Conservation (phyloP, 2,113 vertebrate species). For the Notechis scutatus region DNA sequence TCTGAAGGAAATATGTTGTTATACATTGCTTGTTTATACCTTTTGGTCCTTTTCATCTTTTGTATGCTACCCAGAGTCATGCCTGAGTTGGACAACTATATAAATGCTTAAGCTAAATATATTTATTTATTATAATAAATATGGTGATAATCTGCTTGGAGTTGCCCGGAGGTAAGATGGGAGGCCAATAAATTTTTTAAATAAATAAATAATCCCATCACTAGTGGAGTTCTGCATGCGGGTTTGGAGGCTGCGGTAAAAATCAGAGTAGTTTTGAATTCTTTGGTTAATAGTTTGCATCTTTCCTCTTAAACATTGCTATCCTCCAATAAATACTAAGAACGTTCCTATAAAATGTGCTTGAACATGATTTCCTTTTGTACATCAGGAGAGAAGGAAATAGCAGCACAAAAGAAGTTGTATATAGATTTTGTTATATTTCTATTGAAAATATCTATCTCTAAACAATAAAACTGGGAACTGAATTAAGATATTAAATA, state of each 20-base stretch:
- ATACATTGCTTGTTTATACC: background rate
- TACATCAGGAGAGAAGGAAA: background rate
- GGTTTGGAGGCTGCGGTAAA: background rate
- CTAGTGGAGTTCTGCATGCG: background rate
- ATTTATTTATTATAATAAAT: background rate
- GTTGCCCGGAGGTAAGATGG: background rate
- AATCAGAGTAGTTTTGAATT: background rate
- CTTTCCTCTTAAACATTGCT: background rate
- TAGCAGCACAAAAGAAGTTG: background rate
- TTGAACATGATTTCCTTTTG: constrained; percentile 44
- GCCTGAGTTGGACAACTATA: background rate
- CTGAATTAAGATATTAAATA: constrained; percentile 43
- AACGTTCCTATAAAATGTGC: constrained; percentile 44
- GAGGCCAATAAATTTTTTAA: background rate
- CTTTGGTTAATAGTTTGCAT: background rate
- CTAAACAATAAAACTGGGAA: constrained; percentile 27
- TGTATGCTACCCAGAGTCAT: background rate
- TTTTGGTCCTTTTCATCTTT: background rate
- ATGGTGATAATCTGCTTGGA: background rate
- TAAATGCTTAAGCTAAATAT: background rate
- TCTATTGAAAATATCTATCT: constrained; percentile 41
- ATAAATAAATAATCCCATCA: background rate
- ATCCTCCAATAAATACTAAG: constrained; percentile 20
- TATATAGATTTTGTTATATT: constrained; percentile 24
- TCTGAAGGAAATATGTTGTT: background rate